A percentile compares a stretch with the other conserved stretches of the same genome.
phyloP scores from a whole-genome alignment of 2,797 vertebrate genomes.

The Schizothorax lantsangensis region DNA sequence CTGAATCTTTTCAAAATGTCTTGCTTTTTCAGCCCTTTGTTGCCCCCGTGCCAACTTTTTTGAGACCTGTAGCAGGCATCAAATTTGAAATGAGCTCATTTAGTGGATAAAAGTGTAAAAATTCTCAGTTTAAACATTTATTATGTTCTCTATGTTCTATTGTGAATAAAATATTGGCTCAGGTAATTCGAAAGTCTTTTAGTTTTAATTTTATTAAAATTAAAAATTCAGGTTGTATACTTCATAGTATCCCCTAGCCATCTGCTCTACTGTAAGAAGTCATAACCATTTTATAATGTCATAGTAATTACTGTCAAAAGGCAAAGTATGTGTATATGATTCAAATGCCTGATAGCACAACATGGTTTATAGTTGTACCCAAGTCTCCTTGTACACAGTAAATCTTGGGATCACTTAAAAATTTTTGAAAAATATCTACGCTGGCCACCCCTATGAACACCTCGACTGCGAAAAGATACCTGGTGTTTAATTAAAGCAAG shows the following conservation, averaged over 20 bases:
- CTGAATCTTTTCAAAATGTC: too few relatives aligned
- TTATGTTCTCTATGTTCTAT: too few relatives aligned
- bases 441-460: conserved; percentile 49
- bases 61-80: too few relatives aligned
- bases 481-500: conserved; percentile 71
- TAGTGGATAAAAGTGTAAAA: too few relatives aligned
- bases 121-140: too few relatives aligned
- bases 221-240: neutral
- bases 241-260: neutral
- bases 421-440: neutral
- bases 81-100: too few relatives aligned
- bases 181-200: too few relatives aligned
- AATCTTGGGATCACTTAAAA: neutral
- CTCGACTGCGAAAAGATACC: conserved; percentile 58
- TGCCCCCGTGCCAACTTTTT: too few relatives aligned
- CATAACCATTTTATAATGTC: neutral
- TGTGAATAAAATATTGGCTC: too few relatives aligned
- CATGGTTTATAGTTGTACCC: neutral
- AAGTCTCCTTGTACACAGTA: neutral
- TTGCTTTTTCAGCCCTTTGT: too few relatives aligned
- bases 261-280: neutral
- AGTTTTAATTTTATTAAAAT: too few relatives aligned
- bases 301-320: neutral
- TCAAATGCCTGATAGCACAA: neutral
- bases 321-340: neutral